Evolutionary conservation across 2,113 vertebrate genomes (phyloP), one percentile per base, ranked within the genome.

Genomic region (Chaenocephalus aceratus): DNA sequence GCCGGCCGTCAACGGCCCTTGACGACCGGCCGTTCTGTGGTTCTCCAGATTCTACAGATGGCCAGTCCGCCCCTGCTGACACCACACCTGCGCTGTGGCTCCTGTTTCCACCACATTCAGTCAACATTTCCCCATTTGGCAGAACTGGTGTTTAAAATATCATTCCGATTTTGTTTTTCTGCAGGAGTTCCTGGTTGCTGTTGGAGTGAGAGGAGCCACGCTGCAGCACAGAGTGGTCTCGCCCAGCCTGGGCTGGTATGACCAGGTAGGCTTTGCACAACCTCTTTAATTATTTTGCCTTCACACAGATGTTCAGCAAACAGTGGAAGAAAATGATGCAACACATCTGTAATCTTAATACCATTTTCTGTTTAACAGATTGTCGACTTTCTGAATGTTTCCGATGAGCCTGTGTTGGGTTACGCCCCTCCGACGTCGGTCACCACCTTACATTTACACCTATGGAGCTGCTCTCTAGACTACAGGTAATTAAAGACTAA

Each of bases 391-490:
- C 91, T 99, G 93, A 99, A 97, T 93, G 97, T 99, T 92, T 96
- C 95, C 52, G 97, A 98, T 91, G 98, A 99, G 74, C 97, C 98
- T 62, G 97, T 99, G 84, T 90, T 99, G 94, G 98, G 98, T 58
- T 99, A 99, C 74, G 97, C 93, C 58, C 97, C 97, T 86, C 98
- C 97, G 80, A 88, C 96, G 45, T 97, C 97, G 52, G 93, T 97
- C 88, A 98, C 97, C 66, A 99, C 97, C 9, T 95, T 99, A 15
- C 98, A 99, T 59, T 91, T 99, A 21, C 98, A 99, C 91, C 94
- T 99, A 15, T 99, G 98, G 98, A 97, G 97, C 92, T 99, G 98
- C 91, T 97, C 97, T 15, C 93, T 99, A 46, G 97, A 99, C 91
- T 99, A 99, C 90, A 96, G 97, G 98, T 98, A 44, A 85, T 54